These are phyloP conservation scores for Lumbricus terrestris DNA, from an alignment of 2,888 invertebrate species.

Conservation along the genomic window DNA sequence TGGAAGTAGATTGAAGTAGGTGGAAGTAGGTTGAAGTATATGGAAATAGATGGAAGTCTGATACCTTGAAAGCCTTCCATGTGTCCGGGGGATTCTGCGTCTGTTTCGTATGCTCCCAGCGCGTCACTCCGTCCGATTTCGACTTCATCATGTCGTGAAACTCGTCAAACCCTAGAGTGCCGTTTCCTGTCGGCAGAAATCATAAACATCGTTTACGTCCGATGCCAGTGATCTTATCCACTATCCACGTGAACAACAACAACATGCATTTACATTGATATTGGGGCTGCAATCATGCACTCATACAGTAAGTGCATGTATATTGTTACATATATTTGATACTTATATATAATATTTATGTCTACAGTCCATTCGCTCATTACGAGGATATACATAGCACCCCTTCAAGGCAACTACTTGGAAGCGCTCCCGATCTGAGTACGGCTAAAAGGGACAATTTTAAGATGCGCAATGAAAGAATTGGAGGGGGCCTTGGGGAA, in stretches of 20 bases:
- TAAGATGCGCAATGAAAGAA: too few relatives aligned
- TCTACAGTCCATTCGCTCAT: too few relatives aligned
- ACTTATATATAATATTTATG: neutral
- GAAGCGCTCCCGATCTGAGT: too few relatives aligned
- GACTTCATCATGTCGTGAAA: slow-evolving; percentile 36
- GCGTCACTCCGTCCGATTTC: slow-evolving; percentile 25
- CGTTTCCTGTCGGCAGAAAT: slow-evolving; percentile 27
- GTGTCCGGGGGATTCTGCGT: slow-evolving; percentile 33
- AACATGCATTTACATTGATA: too few relatives aligned
- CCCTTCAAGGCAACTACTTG: too few relatives aligned
- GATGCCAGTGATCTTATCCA: neutral
- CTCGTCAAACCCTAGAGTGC: slow-evolving; percentile 35
- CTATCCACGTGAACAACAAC: neutral
- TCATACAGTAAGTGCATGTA: neutral
- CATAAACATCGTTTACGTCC: neutral
- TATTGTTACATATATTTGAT: neutral
- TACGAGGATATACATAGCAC: too few relatives aligned
- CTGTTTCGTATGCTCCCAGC: slow-evolving; percentile 29
- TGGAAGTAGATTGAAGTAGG: too few relatives aligned
- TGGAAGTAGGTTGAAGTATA: too few relatives aligned
- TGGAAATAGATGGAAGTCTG: neutral
- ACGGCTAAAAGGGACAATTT: too few relatives aligned
- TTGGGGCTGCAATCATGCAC: neutral
- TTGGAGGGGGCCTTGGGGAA: too few relatives aligned
- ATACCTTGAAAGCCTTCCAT: slow-evolving; percentile 43